These are phyloP conservation scores for Corythoichthys haematopterus DNA, from an alignment of 2,113 vertebrate species.

Conservation along the genomic window DNA sequence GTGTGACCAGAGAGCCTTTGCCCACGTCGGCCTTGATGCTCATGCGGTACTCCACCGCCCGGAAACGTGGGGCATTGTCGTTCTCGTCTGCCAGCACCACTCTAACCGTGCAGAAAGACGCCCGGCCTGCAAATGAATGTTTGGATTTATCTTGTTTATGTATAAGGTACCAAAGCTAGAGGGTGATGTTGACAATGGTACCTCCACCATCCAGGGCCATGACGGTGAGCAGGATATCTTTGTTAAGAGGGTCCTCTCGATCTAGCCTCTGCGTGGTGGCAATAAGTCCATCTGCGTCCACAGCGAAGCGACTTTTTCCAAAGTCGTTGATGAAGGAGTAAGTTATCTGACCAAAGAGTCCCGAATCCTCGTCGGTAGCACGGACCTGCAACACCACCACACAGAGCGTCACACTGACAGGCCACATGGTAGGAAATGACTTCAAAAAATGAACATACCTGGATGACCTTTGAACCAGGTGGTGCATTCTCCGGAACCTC, in stretches of 20 bases:
- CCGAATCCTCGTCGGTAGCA: conserved; percentile 89
- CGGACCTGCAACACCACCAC: conserved; percentile 60
- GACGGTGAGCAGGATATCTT: conserved; percentile 82
- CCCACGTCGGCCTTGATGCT: conserved; percentile 92
- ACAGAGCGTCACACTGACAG: background rate
- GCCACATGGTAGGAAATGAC: background rate
- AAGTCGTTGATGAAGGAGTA: conserved; percentile 92
- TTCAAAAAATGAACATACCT: conserved; percentile 46
- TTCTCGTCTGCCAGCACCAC: conserved; percentile 93
- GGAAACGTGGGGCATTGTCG: conserved; percentile 89
- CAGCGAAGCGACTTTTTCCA: conserved; percentile 83
- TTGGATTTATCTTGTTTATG: background rate
- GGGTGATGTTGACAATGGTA: conserved; percentile 2
- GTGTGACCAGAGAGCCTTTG: conserved; percentile 88
- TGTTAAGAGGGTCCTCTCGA: conserved; percentile 82
- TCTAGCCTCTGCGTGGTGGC: conserved; percentile 84
- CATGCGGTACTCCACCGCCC: conserved; percentile 85
- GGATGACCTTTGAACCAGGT: conserved; percentile 80
- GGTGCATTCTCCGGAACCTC: conserved; percentile 87
- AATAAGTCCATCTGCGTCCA: conserved; percentile 84
- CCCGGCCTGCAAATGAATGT: conserved; percentile 65
- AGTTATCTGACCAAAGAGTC: conserved; percentile 83
- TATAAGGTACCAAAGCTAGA: background rate
- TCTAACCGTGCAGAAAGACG: conserved; percentile 85
- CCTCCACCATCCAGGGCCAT: conserved; percentile 93